These are phyloP conservation scores for Drosophila busckii DNA, from an alignment of 1,140 invertebrate genomes.

Conservation along the genomic window DNA sequence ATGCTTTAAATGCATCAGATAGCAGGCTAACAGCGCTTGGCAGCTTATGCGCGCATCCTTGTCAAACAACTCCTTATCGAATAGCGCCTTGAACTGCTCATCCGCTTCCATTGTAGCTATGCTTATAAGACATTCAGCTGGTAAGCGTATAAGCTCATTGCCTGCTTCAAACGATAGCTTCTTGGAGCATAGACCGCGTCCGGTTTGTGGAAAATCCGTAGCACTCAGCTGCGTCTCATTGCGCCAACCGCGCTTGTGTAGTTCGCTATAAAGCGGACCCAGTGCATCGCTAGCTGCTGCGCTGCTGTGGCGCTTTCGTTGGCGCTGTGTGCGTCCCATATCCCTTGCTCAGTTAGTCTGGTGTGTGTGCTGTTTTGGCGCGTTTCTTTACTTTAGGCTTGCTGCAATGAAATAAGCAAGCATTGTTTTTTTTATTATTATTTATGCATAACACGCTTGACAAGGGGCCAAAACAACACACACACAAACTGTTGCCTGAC, in stretches of 20 bases:
- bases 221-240: constrained; percentile 51
- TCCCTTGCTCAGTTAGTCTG: constrained; percentile 9
- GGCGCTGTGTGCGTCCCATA: constrained; percentile 67
- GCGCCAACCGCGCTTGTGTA: constrained; percentile 48
- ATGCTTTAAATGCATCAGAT: constrained; percentile 81
- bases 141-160: constrained; percentile 57
- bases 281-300: constrained; percentile 4
- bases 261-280: constrained; percentile 38
- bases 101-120: constrained; percentile 60
- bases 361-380: constrained; percentile 67
- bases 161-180: constrained; percentile 14
- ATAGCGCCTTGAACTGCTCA: constrained; percentile 46
- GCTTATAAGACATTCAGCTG: constrained; percentile 51
- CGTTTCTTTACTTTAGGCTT: constrained; percentile 36
- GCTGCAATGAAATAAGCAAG: constrained; percentile 75
- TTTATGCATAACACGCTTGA: constrained; percentile 1
- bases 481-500: constrained; percentile 55
- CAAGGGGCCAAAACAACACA: constrained; percentile 69
- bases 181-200: constrained; percentile 67
- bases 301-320: constrained; percentile 6
- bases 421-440: constrained; percentile 28
- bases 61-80: constrained; percentile 42
- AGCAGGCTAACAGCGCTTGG: constrained; percentile 82
- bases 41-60: constrained; percentile 73
- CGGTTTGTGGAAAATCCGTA: constrained; percentile 34